These are phyloP conservation scores for Poecilia picta DNA, from an alignment of 2,797 vertebrate species.

Conservation along the genomic window DNA sequence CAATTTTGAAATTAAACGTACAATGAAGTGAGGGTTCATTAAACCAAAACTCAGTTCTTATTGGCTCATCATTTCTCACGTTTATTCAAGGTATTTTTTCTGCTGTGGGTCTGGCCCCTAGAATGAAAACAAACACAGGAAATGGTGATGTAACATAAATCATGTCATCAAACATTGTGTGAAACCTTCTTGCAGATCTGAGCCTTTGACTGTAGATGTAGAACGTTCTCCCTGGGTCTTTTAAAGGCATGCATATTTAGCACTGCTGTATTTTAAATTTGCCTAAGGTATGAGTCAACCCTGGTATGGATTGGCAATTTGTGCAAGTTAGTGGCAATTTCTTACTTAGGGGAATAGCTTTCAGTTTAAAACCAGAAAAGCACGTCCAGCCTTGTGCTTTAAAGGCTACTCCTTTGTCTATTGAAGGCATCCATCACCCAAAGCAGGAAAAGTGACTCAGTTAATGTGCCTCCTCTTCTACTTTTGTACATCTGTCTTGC, in stretches of 20 bases:
- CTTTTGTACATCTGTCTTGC: neutral
- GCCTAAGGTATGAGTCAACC: neutral
- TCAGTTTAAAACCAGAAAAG: neutral
- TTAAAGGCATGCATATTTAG: neutral
- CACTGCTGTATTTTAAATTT: neutral
- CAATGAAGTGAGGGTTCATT: no score
- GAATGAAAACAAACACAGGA: no score
- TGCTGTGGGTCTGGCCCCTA: no score
- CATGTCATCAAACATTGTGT: no score
- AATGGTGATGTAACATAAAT: no score
- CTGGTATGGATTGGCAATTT: constrained; percentile 1
- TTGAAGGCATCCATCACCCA: neutral
- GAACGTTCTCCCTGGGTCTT: neutral
- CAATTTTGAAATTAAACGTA: no score
- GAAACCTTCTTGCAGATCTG: no score
- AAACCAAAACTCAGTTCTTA: no score
- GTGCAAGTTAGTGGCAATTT: neutral
- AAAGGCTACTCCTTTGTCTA: neutral
- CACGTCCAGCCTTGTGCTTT: neutral
- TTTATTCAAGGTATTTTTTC: no score
- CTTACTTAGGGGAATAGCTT: neutral
- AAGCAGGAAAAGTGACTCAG: neutral
- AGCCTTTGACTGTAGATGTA: no score
- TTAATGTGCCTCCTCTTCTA: neutral
- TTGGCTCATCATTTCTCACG: no score